phyloP scores from a whole-genome alignment of 2,888 invertebrate species.

The Amiota minor region DNA sequence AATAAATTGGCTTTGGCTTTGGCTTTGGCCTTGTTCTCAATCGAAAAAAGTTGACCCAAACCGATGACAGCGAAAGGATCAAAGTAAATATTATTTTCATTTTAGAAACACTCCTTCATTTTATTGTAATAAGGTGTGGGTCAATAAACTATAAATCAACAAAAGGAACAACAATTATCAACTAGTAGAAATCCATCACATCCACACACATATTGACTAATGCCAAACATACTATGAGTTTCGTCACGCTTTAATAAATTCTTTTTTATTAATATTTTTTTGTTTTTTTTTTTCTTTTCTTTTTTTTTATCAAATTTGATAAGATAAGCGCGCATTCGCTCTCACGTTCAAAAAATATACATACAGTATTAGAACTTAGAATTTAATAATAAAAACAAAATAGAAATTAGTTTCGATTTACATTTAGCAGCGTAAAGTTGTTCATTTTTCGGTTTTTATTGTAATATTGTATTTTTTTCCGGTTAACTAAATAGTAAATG shows the following conservation, averaged over 20 bases:
- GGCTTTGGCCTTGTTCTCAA: too few relatives aligned
- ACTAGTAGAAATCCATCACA: background rate
- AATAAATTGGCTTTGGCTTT: too few relatives aligned
- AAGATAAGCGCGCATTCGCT: slow-evolving; percentile 43
- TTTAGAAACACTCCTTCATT: too few relatives aligned
- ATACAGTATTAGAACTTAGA: slow-evolving; percentile 10
- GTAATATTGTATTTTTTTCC: too few relatives aligned
- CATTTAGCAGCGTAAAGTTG: slow-evolving; percentile 49
- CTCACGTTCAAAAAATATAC: background rate
- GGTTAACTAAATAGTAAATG: background rate
- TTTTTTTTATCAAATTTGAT: slow-evolving; percentile 45
- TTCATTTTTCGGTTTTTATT: background rate
- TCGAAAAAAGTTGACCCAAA: too few relatives aligned
- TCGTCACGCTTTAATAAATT: slow-evolving; percentile 27
- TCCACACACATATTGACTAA: background rate
- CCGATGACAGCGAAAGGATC: too few relatives aligned
- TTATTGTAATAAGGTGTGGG: too few relatives aligned
- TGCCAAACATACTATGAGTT: background rate
- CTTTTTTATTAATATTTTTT: background rate
- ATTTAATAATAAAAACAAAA: slow-evolving; percentile 20
- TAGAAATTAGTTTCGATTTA: slow-evolving; percentile 53
- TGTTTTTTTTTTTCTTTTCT: slow-evolving; percentile 28
- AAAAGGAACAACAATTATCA: background rate
- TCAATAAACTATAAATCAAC: too few relatives aligned
- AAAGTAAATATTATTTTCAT: too few relatives aligned